Conservation (phyloP, 2,797 vertebrate species). For the Iguana delicatissima region DNA sequence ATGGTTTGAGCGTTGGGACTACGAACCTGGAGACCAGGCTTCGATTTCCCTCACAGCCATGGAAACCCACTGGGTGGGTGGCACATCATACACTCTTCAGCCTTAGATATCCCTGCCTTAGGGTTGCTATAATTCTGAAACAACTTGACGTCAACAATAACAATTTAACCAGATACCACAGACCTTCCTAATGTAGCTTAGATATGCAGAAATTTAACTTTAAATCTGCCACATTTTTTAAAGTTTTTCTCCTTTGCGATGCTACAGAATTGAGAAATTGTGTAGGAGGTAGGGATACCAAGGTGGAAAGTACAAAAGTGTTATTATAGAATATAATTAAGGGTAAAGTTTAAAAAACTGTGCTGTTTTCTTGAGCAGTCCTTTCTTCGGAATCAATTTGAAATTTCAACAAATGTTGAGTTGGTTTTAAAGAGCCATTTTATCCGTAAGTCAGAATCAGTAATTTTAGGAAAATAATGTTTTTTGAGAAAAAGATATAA, state of each 20-base stretch:
- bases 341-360: background rate
- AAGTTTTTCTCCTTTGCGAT: background rate
- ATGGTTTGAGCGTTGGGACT: too few species aligned
- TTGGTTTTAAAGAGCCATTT: background rate
- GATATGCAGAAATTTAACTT: background rate
- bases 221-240: background rate
- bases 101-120: too few species aligned
- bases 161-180: too few species aligned
- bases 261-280: background rate
- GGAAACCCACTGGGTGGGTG: too few species aligned
- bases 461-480: background rate
- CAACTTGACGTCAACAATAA: too few species aligned
- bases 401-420: background rate
- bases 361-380: background rate
- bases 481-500: background rate
- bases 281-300: background rate
- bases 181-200: background rate
- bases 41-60: too few species aligned
- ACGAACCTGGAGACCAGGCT: too few species aligned
- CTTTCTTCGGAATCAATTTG: background rate
- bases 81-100: too few species aligned
- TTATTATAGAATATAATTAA: background rate
- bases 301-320: background rate
- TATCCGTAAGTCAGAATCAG: background rate
- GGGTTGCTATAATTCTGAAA: too few species aligned